These are phyloP conservation scores for Eumacrocentrus americanus DNA, from an alignment of 2,888 invertebrate species.

Conservation along the genomic window DNA sequence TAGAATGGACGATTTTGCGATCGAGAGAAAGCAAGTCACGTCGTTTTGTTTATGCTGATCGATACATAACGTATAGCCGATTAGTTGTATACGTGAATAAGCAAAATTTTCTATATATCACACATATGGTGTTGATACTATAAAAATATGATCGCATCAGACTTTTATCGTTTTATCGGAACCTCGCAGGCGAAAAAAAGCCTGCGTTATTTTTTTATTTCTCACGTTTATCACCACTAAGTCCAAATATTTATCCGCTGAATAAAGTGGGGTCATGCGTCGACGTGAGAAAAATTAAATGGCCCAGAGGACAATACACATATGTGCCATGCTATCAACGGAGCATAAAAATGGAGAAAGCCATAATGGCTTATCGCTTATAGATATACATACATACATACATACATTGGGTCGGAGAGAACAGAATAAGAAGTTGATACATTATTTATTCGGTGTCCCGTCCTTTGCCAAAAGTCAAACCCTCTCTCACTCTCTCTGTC, in stretches of 20 bases:
- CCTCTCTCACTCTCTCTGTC: neutral
- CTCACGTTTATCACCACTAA: neutral
- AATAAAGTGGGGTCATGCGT: neutral
- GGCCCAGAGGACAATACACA: neutral
- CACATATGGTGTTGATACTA: no score
- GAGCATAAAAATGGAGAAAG: conserved; percentile 31
- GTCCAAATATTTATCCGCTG: neutral
- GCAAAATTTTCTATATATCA: no score
- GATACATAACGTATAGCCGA: no score
- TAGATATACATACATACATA: no score
- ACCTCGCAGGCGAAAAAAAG: no score
- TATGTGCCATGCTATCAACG: neutral
- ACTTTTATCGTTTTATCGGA: neutral
- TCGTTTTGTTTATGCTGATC: neutral
- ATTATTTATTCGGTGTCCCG: conserved; percentile 37
- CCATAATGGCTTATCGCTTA: conserved; percentile 18
- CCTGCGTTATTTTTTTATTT: neutral
- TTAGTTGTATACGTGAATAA: no score
- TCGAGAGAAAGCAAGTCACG: neutral
- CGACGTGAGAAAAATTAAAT: conserved; percentile 10
- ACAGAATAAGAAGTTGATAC: conserved; percentile 23
- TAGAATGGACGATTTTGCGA: neutral
- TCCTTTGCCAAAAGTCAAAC: neutral
- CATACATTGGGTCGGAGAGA: neutral
- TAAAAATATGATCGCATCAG: neutral